Conservation (phyloP, 2,113 vertebrate genomes). For the Phainopepla nitens region DNA sequence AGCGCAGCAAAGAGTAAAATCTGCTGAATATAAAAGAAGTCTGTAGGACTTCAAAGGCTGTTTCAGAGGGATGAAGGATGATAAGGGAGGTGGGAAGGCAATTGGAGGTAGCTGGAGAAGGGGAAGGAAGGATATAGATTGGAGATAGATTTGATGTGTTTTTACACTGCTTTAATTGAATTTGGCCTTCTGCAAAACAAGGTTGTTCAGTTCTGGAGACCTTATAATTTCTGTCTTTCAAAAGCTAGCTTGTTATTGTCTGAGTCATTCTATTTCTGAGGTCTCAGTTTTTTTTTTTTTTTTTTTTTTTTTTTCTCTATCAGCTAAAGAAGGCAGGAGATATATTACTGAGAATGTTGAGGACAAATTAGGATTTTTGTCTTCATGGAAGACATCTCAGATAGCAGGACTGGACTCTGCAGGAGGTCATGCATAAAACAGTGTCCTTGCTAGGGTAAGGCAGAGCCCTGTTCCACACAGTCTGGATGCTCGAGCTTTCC, state of each 20-base stretch:
- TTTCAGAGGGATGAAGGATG: background rate
- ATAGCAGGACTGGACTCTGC: background rate
- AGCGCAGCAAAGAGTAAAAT: background rate
- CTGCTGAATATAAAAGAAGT: background rate
- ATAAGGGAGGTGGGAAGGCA: background rate
- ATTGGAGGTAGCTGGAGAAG: background rate
- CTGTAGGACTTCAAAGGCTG: background rate
- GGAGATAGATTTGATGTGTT: rapidly evolving
- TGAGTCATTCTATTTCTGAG: background rate
- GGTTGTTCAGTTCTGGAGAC: background rate
- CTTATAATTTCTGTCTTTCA: background rate
- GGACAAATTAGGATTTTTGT: background rate
- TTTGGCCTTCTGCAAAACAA: background rate
- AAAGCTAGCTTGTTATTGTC: background rate
- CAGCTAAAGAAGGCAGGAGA: background rate
- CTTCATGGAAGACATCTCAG: background rate
- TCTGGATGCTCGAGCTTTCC: background rate
- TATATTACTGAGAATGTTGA: background rate
- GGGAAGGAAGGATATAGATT: background rate
- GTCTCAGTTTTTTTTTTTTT: background rate
- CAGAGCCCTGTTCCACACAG: background rate
- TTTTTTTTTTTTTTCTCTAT: background rate
- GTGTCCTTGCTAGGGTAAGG: background rate
- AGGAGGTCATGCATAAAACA: background rate
- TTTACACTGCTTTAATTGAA: background rate